Evolutionary conservation across 2,888 invertebrate species (phyloP).

Genomic region (Bhutanitis thaidina): DNA sequence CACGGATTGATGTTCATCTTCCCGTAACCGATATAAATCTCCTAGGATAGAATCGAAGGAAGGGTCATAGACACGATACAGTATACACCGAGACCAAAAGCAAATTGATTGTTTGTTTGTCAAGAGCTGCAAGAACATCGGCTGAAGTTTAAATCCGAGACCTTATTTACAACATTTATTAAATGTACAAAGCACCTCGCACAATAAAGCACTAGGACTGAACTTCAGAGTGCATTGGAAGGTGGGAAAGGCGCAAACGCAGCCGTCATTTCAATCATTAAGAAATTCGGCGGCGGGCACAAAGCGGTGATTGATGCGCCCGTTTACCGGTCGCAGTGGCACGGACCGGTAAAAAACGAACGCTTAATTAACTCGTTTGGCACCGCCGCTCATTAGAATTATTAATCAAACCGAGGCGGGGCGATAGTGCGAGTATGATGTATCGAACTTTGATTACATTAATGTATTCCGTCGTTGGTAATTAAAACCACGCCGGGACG

Average conservation of each 20-base stretch:
- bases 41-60: too few relatives aligned
- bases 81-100: too few relatives aligned
- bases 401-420: constrained; percentile 76
- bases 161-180: too few relatives aligned
- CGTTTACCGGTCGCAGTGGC: constrained; percentile 72
- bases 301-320: constrained; percentile 77
- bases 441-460: constrained; percentile 79
- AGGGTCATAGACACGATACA: too few relatives aligned
- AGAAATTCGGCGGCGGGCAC: constrained; percentile 67
- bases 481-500: constrained; percentile 73
- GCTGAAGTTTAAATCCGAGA: too few relatives aligned
- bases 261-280: constrained; percentile 67
- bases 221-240: constrained; percentile 24
- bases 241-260: constrained; percentile 24
- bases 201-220: constrained; percentile 6
- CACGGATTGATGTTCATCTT: too few relatives aligned
- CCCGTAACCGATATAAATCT: too few relatives aligned
- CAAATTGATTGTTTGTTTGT: too few relatives aligned
- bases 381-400: constrained; percentile 78
- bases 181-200: background rate
- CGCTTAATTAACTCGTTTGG: constrained; percentile 79
- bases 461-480: constrained; percentile 65
- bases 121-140: too few relatives aligned
- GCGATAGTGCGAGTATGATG: constrained; percentile 75
- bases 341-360: constrained; percentile 66